A percentile compares a stretch with the other conserved stretches of the same genome.
These are phyloP conservation scores for Cheumatopsyche charites DNA, from an alignment of 1,140 invertebrate genomes.

Conservation along the genomic window DNA sequence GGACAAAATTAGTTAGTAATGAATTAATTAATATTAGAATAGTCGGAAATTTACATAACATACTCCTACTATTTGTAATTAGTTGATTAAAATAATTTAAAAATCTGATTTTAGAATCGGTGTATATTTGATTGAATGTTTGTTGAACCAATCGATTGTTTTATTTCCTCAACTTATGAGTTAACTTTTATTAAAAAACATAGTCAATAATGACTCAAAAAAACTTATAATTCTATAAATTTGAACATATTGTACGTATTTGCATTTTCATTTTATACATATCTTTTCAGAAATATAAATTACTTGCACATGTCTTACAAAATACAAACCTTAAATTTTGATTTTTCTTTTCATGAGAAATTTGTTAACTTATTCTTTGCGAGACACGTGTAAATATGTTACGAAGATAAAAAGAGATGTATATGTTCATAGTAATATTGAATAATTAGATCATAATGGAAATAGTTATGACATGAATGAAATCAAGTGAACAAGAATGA, in stretches of 20 bases:
- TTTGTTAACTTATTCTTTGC: constrained; percentile 25
- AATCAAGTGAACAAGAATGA: constrained; percentile 23
- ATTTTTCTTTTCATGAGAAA: not conserved
- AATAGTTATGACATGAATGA: constrained; percentile 20
- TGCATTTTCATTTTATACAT: too few relatives aligned
- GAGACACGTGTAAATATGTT: constrained; percentile 32
- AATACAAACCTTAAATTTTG: not conserved
- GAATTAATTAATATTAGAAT: constrained; percentile 27
- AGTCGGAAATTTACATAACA: constrained; percentile 13
- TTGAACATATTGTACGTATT: too few relatives aligned
- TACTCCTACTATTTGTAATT: constrained; percentile 25
- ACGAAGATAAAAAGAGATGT: constrained; percentile 32
- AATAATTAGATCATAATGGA: constrained; percentile 30
- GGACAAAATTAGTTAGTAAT: constrained; percentile 34
- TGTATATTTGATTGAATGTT: not conserved
- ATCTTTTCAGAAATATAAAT: too few relatives aligned
- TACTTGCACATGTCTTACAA: too few relatives aligned
- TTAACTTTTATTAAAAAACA: too few relatives aligned
- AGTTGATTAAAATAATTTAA: constrained; percentile 1
- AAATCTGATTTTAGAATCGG: constrained; percentile 5
- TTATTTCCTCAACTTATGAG: too few relatives aligned
- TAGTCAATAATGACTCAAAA: too few relatives aligned
- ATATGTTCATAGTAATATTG: constrained; percentile 38
- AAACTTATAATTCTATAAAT: too few relatives aligned
- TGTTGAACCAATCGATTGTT: too few relatives aligned